Conservation (phyloP, 2,888 invertebrate species). For the Cephus sareptanus region DNA sequence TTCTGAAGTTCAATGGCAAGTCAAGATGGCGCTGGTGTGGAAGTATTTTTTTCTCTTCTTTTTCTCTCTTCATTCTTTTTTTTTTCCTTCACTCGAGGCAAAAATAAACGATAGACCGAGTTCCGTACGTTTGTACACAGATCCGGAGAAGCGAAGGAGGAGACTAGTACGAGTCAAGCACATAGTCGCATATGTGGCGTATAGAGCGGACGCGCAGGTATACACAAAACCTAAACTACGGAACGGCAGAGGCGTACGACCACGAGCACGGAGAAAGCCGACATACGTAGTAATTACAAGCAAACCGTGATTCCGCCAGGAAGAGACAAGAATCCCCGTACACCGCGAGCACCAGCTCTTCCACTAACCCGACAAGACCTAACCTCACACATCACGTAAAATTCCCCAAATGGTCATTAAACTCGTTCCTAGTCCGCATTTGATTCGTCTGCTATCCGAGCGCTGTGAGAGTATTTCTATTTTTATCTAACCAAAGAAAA, state of each 20-base stretch:
- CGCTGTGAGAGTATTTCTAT: neutral
- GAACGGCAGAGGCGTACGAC: neutral
- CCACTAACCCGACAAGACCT: neutral
- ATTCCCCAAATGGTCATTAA: constrained; percentile 1
- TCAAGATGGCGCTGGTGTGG: neutral
- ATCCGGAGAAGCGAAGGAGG: neutral
- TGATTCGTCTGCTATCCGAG: neutral
- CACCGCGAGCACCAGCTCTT: neutral
- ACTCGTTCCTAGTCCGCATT: neutral
- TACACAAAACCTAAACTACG: neutral
- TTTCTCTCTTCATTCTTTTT: neutral
- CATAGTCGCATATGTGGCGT: neutral
- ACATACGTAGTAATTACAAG: constrained; percentile 47
- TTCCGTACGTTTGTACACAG: neutral
- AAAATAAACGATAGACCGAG: neutral
- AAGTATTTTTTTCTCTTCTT: neutral
- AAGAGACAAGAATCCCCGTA: constrained; percentile 1
- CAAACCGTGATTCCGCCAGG: constrained; percentile 58
- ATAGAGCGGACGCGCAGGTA: neutral
- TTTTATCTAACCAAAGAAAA: neutral
- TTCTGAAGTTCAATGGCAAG: neutral
- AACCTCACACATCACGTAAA: neutral
- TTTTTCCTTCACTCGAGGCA: neutral
- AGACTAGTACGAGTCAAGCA: neutral
- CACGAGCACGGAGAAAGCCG: neutral